These are phyloP conservation scores for Erynnis tages DNA, from an alignment of 2,888 invertebrate species.

Conservation along the genomic window DNA sequence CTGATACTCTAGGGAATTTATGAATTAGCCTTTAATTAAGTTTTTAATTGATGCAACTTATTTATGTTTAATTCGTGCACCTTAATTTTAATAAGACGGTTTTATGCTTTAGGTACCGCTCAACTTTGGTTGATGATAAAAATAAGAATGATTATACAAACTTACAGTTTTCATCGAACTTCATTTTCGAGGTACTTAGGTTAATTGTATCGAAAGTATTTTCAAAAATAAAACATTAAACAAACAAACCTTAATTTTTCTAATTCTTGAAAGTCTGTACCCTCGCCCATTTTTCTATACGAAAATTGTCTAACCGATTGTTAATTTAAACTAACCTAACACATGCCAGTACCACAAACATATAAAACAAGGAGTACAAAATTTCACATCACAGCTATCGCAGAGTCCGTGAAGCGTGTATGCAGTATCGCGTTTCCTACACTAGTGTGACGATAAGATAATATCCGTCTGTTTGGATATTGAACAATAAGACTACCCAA, in stretches of 20 bases:
- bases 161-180: too few species aligned
- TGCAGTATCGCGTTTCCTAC: conserved; percentile 48
- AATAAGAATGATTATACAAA: too few species aligned
- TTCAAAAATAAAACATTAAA: neutral
- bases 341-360: conserved; percentile 31
- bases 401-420: conserved; percentile 48
- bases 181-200: too few species aligned
- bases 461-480: conserved; percentile 54
- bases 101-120: too few species aligned
- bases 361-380: conserved; percentile 29
- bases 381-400: conserved; percentile 52
- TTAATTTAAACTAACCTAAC: conserved; percentile 1
- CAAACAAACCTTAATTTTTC: conserved; percentile 62
- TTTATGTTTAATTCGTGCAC: too few species aligned
- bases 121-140: neutral
- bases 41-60: too few species aligned
- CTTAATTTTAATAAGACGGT: too few species aligned
- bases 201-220: too few species aligned
- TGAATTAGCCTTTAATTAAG: too few species aligned
- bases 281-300: conserved; percentile 67
- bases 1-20: too few species aligned
- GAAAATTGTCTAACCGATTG: neutral
- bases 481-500: conserved; percentile 55
- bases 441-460: conserved; percentile 73
- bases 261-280: conserved; percentile 62